Conservation (phyloP, 2,113 vertebrate genomes). For the Nansenia antarctica region DNA sequence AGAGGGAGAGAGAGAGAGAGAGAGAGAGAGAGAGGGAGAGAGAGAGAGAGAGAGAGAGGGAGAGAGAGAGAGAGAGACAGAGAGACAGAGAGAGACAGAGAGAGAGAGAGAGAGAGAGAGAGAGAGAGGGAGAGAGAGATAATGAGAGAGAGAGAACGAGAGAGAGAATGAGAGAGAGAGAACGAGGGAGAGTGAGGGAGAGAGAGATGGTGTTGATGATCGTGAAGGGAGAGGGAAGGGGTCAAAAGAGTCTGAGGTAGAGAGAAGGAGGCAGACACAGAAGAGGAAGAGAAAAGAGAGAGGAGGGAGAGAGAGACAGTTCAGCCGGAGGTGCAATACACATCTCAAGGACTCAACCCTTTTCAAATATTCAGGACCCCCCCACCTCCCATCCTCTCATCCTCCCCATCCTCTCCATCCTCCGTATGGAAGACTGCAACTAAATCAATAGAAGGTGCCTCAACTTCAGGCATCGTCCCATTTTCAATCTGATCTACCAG, state of each 20-base stretch:
- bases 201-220: background rate
- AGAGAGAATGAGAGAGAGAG: too few species aligned
- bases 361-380: conserved; percentile 63
- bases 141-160: too few species aligned
- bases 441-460: conserved; percentile 60
- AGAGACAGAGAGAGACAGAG: too few species aligned
- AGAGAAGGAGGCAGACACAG: background rate
- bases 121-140: too few species aligned
- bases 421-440: conserved; percentile 63
- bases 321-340: conserved; percentile 37
- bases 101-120: too few species aligned
- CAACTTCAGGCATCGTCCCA: conserved; percentile 53
- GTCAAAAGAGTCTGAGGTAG: background rate
- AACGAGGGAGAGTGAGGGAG: background rate
- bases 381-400: conserved; percentile 46
- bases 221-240: too few species aligned
- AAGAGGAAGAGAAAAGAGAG: background rate
- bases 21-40: too few species aligned
- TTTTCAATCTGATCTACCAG: conserved; percentile 66
- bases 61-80: too few species aligned
- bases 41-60: too few species aligned
- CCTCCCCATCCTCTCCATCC: background rate
- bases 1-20: background rate
- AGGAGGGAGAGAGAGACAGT: conserved; percentile 15
- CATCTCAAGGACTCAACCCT: conserved; percentile 40